Evolutionary conservation across 53 echinoderm and acorn worm genomes (phyloP).

Genomic region (Paracentrotus lividus): DNA sequence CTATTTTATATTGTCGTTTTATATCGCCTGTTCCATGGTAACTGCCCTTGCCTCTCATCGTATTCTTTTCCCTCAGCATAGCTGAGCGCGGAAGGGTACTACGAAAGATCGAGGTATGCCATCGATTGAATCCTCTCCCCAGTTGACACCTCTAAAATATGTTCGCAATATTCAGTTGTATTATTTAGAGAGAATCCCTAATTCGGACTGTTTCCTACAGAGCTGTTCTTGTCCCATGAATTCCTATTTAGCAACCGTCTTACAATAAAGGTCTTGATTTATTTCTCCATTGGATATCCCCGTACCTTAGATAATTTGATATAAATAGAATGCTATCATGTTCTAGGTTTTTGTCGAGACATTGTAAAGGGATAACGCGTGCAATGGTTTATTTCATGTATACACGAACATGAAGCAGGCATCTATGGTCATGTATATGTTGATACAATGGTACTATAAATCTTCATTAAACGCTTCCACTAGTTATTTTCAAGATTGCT

Average conservation of each 20-base stretch:
- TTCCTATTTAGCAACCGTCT: background rate
- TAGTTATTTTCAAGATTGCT: background rate
- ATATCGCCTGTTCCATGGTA: background rate
- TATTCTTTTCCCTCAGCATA: background rate
- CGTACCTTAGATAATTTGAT: background rate
- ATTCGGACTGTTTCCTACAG: conserved; percentile 8
- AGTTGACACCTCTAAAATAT: background rate
- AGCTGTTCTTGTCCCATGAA: background rate
- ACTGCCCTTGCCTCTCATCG: background rate
- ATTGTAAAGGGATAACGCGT: background rate
- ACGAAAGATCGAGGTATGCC: background rate
- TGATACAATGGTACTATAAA: background rate
- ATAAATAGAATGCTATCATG: background rate
- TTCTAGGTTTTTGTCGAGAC: background rate
- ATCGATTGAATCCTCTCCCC: background rate
- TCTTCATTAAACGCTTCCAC: background rate
- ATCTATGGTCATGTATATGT: conserved; percentile 28
- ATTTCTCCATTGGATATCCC: background rate
- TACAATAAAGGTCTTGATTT: background rate
- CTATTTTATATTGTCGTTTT: too few relatives aligned
- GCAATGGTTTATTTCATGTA: background rate
- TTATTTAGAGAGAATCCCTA: background rate
- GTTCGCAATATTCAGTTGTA: background rate
- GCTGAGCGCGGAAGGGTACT: background rate
- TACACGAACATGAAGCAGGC: conserved; percentile 15